Percentiles rank a stretch among this genome's conserved stretches.
Evolutionary conservation across 2,113 vertebrate genomes (phyloP).

Genomic region (Anhinga rufa): DNA sequence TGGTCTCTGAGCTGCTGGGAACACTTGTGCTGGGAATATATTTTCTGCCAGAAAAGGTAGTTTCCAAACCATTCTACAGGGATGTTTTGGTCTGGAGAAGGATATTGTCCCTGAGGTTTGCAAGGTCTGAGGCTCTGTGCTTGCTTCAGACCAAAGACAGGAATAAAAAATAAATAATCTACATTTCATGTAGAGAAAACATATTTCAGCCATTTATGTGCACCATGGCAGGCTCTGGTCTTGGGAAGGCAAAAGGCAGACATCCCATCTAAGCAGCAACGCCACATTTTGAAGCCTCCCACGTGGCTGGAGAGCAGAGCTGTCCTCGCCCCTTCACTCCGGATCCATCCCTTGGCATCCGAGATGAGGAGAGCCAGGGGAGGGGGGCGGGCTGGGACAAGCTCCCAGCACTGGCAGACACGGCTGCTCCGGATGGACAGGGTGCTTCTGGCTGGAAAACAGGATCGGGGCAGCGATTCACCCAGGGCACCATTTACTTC

Average conservation of each 20-base stretch:
- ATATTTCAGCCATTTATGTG: background rate
- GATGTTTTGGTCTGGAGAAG: background rate
- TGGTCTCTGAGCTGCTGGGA: background rate
- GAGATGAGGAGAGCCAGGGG: background rate
- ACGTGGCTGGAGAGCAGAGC: background rate
- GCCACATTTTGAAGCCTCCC: background rate
- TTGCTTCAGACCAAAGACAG: background rate
- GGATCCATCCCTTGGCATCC: background rate
- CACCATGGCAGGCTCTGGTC: background rate
- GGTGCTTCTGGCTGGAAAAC: background rate
- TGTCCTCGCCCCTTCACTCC: rapidly evolving
- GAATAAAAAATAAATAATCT: too few species aligned
- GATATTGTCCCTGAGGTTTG: background rate
- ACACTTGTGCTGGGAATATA: background rate
- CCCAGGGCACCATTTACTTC: background rate
- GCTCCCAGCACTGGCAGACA: background rate
- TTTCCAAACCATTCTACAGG: background rate
- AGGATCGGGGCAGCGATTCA: background rate
- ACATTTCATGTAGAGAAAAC: background rate
- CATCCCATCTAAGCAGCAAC: background rate
- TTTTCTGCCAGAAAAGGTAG: background rate
- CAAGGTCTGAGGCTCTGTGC: background rate
- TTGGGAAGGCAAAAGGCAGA: background rate
- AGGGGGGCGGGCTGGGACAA: background rate
- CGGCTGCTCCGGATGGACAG: rapidly evolving